Conservation (phyloP, 2,797 vertebrate species). For the Melopsittacus undulatus region DNA sequence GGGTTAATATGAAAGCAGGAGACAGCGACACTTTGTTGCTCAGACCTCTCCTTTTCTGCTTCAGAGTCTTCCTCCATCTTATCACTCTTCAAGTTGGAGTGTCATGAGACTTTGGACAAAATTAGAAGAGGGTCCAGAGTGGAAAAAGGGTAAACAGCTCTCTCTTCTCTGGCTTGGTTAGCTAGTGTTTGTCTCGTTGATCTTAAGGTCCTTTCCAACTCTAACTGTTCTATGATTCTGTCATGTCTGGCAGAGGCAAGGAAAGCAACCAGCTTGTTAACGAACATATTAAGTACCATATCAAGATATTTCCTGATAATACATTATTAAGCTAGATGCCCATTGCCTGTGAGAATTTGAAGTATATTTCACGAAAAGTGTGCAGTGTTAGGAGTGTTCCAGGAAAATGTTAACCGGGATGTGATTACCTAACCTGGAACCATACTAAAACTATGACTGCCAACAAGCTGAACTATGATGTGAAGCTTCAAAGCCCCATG, state of each 20-base stretch:
- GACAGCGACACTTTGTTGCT: not conserved
- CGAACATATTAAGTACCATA: not conserved
- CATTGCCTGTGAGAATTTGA: not conserved
- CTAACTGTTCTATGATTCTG: not conserved
- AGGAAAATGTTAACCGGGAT: conserved; percentile 30
- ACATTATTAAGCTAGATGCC: not conserved
- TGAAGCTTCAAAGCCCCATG: not conserved
- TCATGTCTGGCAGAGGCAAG: not conserved
- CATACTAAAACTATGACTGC: not conserved
- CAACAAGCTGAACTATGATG: not conserved
- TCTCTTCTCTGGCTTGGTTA: not conserved
- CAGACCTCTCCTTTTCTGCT: not conserved
- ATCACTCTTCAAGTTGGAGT: not conserved
- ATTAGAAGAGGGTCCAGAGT: not conserved
- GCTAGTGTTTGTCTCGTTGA: not conserved
- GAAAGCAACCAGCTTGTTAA: not conserved
- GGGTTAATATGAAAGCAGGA: not conserved
- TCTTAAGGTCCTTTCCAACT: not conserved
- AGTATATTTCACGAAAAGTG: not conserved
- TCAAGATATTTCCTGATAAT: not conserved
- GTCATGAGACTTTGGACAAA: not conserved
- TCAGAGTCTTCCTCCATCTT: not conserved
- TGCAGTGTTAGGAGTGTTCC: not conserved
- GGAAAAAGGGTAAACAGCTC: not conserved
- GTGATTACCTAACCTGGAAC: not conserved